phyloP scores from a whole-genome alignment of 1,140 invertebrate genomes.

The Drosophila obscura region DNA sequence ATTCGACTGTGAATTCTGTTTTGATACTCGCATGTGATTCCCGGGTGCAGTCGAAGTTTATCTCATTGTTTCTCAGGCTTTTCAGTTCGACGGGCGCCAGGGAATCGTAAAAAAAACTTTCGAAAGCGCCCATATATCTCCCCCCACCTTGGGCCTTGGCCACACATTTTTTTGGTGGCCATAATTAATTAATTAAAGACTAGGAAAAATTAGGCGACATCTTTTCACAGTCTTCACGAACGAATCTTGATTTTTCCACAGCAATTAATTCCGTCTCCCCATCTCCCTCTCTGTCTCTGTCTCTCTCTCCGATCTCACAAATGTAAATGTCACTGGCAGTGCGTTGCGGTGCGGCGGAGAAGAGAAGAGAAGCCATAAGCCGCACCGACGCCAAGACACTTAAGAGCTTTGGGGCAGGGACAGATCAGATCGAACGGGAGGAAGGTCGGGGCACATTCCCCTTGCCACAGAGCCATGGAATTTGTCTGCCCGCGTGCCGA shows the following conservation, averaged over 20 bases:
- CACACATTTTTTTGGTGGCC: conserved; percentile 23
- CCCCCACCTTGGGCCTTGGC: conserved; percentile 5
- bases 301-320: conserved; percentile 58
- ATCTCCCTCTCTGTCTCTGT: conserved; percentile 4
- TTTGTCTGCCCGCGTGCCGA: conserved; percentile 82
- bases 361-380: conserved; percentile 61
- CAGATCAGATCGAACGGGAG: conserved; percentile 12
- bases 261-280: conserved; percentile 65
- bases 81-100: conserved; percentile 48
- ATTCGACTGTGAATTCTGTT: conserved; percentile 23
- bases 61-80: conserved; percentile 41
- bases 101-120: conserved; percentile 59
- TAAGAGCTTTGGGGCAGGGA: conserved; percentile 73
- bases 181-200: conserved; percentile 77
- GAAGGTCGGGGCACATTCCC: conserved; percentile 53
- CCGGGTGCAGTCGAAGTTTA: conserved; percentile 39
- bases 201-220: conserved; percentile 74
- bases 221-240: conserved; percentile 70
- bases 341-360: background rate
- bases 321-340: conserved; percentile 65
- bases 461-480: conserved; percentile 49
- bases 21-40: conserved; percentile 21
- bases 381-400: conserved; percentile 78
- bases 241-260: conserved; percentile 70
- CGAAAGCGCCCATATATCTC: conserved; percentile 17